These are phyloP conservation scores for Hippasteria phrygiana DNA, from an alignment of 53 echinoderm and acorn worm species.

Conservation along the genomic window DNA sequence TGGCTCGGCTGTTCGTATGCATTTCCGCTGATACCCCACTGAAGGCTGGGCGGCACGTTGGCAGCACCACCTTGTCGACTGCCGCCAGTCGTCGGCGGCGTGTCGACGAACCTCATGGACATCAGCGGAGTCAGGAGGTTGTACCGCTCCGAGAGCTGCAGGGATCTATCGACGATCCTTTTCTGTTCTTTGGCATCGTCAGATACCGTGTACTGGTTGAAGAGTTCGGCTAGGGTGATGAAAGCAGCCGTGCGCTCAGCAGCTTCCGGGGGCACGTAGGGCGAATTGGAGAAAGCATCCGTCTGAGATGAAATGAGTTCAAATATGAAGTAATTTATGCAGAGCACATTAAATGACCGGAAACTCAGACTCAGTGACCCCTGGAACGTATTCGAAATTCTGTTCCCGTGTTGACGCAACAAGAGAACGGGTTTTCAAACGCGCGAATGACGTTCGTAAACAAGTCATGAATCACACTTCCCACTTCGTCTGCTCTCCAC, in stretches of 20 bases:
- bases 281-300: constrained; percentile 24
- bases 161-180: constrained; percentile 69
- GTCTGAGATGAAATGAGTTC: not conserved
- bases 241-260: constrained; percentile 93
- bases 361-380: no score
- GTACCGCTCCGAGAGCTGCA: constrained; percentile 81
- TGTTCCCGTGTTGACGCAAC: no score
- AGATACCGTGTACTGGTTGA: constrained; percentile 80
- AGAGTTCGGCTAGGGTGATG: constrained; percentile 79
- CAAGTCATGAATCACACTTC: no score
- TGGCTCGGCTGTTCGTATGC: constrained; percentile 62
- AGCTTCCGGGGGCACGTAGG: constrained; percentile 76
- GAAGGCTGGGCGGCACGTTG: constrained; percentile 61
- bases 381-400: no score
- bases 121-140: constrained; percentile 96
- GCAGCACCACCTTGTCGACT: constrained; percentile 9
- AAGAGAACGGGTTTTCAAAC: no score
- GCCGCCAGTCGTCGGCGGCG: constrained; percentile 14
- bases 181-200: constrained; percentile 73
- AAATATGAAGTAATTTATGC: not conserved
- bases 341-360: no score
- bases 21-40: constrained; percentile 76
- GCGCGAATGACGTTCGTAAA: no score
- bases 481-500: no score
- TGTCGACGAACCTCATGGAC: constrained; percentile 82